Conservation (phyloP, 2,113 vertebrate genomes). For the Pseudorectes ferrugineus region DNA sequence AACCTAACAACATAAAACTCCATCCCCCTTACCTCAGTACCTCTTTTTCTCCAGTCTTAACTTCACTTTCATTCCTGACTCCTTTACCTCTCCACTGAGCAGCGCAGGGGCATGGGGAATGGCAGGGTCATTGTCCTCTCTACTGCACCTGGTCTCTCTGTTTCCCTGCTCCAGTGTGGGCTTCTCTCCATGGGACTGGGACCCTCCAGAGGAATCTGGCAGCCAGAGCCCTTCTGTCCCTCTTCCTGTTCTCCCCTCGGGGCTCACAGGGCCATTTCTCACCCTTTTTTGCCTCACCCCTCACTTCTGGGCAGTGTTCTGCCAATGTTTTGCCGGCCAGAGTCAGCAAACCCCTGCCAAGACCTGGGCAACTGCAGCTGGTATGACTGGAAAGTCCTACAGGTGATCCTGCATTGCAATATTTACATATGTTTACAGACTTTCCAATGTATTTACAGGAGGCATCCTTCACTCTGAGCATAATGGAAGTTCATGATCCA, state of each 20-base stretch:
- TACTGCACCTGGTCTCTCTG: rapidly evolving
- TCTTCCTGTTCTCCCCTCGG: rapidly evolving
- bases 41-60: neutral
- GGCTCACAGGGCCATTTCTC: neutral
- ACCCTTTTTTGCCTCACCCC: rapidly evolving
- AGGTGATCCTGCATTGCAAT: neutral
- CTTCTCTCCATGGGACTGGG: rapidly evolving
- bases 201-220: neutral
- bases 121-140: rapidly evolving
- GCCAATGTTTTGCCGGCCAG: neutral
- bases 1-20: neutral
- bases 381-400: neutral
- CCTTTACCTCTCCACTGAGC: rapidly evolving
- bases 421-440: rapidly evolving
- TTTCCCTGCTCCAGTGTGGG: rapidly evolving
- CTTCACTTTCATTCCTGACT: neutral
- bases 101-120: rapidly evolving
- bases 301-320: rapidly evolving
- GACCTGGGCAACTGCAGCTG: neutral
- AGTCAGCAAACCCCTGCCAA: neutral
- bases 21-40: rapidly evolving
- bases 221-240: neutral
- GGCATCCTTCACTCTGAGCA: neutral
- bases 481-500: neutral
- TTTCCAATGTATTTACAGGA: neutral